Evolutionary conservation across 2,888 invertebrate genomes (phyloP), one percentile per base, ranked within the genome.

Genomic region (Tolmerus cingulatus): DNA sequence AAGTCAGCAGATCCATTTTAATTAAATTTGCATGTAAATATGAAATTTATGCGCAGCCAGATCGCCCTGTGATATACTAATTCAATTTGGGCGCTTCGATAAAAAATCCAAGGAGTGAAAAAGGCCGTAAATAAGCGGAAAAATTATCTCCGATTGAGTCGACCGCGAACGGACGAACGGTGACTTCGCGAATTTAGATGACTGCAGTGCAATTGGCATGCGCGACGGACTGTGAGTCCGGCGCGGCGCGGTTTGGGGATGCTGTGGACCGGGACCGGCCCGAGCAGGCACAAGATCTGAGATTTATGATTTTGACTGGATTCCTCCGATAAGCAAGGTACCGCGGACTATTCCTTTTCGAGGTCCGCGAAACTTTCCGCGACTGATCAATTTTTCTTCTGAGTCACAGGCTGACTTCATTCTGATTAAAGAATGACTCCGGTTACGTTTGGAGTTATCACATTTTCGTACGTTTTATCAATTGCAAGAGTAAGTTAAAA

Each of bases 21-120:
- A 90, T 90, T 90, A 89, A 90, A 89, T 90, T 90, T 89, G 89
- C 90, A 90, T 89, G 89, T 89, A 89, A 89, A 90, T 90, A 89
- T 90, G 89, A 89, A 89, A 90, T 90, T 89, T 89, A 90, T 90
- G 89, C 89, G 89, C 89, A 88, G 79, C 89, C 89, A 89, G 89
- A 89, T 90, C 88, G 87, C 55, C 88, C 88, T 88, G 89, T 89
- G 89, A 89, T 89, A 89, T 89, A 89, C 89, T 89, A 90, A 89
- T 89, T 90, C 89, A 89, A 90, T 89, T 89, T 89, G 87, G 88
- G 81, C 85, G 88, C 88, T 88, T 88, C 89, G 87, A 82, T 66
- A 43, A 78, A 43, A 78, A 78, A 40, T 34, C 37, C 84, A 19
- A 84, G 66, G 66, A 23, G 66, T 16, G 23, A 84, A 84, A 74